Evolutionary conservation across 2,888 invertebrate species (phyloP).

Genomic region (Nomada ferruginata): DNA sequence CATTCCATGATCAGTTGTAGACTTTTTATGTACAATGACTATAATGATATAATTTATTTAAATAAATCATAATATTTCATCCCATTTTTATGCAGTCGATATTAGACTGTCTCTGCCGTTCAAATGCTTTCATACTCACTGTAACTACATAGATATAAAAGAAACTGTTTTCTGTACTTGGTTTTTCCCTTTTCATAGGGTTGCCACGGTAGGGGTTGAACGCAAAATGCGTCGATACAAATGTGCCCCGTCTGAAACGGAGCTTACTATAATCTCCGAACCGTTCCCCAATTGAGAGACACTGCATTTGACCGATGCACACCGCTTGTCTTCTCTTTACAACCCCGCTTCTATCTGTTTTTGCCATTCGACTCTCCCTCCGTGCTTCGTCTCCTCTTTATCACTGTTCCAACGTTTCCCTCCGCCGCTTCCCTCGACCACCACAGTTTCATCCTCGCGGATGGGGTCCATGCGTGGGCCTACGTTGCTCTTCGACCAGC

Average conservation of each 20-base stretch:
- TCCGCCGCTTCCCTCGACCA: neutral
- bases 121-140: too few species aligned
- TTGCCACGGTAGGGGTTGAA: too few species aligned
- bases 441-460: neutral
- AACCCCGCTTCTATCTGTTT: constrained; percentile 54
- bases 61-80: too few species aligned
- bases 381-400: constrained; percentile 34
- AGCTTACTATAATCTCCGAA: neutral
- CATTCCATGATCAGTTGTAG: too few species aligned
- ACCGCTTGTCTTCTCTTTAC: constrained; percentile 40
- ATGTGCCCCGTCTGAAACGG: neutral
- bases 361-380: constrained; percentile 45
- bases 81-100: too few species aligned
- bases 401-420: constrained; percentile 11
- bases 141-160: too few species aligned
- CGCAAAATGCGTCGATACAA: neutral
- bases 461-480: constrained; percentile 39
- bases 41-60: too few species aligned
- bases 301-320: constrained; percentile 59
- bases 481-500: constrained; percentile 16
- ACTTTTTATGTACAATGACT: too few species aligned
- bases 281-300: constrained; percentile 57
- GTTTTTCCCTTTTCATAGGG: too few species aligned
- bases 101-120: too few species aligned
- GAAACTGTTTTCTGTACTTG: too few species aligned